Evolutionary conservation across 1,140 invertebrate species (phyloP).

Genomic region (Procambarus clarkii): DNA sequence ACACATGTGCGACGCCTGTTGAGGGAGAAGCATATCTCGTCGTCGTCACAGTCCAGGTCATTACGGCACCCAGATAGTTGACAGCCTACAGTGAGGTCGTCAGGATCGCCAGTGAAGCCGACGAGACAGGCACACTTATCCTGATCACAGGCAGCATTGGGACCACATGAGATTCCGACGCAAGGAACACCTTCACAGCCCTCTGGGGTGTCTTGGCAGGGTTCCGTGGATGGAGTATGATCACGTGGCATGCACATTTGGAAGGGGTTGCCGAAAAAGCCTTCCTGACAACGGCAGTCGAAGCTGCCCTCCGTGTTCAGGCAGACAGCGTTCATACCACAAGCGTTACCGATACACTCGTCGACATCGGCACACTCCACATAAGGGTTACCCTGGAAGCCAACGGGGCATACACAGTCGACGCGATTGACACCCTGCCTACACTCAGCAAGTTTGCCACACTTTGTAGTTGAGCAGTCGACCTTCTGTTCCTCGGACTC

Average conservation of each 20-base stretch:
- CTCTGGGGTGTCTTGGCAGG: conserved; percentile 81
- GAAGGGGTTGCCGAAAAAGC: conserved; percentile 90
- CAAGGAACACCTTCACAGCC: conserved; percentile 87
- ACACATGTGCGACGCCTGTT: conserved; percentile 86
- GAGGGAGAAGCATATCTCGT: conserved; percentile 87
- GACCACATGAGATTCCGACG: conserved; percentile 85
- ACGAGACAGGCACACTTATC: conserved; percentile 88
- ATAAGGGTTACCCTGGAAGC: conserved; percentile 90
- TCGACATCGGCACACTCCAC: conserved; percentile 88
- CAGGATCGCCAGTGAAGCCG: conserved; percentile 86
- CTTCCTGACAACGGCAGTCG: conserved; percentile 89
- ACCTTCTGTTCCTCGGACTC: conserved; percentile 78
- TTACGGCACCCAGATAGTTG: conserved; percentile 83
- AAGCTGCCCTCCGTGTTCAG: conserved; percentile 91
- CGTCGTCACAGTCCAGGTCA: conserved; percentile 86
- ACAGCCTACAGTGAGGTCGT: conserved; percentile 83
- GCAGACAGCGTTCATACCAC: conserved; percentile 90
- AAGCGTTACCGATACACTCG: conserved; percentile 87
- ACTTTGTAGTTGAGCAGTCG: conserved; percentile 84
- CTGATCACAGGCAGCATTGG: conserved; percentile 86
- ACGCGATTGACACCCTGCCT: conserved; percentile 83
- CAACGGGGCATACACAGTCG: conserved; percentile 88
- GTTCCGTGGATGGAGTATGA: conserved; percentile 77
- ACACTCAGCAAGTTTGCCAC: conserved; percentile 88
- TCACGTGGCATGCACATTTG: conserved; percentile 80